Base-by-base conservation (phyloP, 64 coral and sea anemone species). In the Pocillopora damicornis region DNA sequence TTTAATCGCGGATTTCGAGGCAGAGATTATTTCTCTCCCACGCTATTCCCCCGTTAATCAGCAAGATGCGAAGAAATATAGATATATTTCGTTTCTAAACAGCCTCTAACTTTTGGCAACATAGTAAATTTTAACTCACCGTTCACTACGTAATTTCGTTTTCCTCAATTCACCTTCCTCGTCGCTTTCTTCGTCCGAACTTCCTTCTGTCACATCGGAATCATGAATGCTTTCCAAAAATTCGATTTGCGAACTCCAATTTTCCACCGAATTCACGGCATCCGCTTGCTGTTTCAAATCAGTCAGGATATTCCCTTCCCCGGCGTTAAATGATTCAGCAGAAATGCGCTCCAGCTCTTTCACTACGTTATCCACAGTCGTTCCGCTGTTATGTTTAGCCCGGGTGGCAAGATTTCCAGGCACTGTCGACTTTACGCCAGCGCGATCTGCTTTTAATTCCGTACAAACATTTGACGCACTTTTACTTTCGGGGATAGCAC, bases 171-270 rank as follows among this genome's bases (percentile, higher is more conserved):
- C 76, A 93, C 79, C 64, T 51, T 93, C 94, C 15, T 93, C 94
- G 77, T 96, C 94, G 74, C 91, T 93, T 93, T 96, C 94, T 15
- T 96, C 94, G 51, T 88, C 91, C 36, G 94, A 96, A 78, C 94
- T 96, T 35, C 61, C 94, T 58, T 93, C 94, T 12, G 94, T 96
- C 22, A 88, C 94, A 86, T 96, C 94, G 45, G 91, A 93, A 89
- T 96, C 94, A 58, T 92, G 79, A 73, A 96, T 92, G 74, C 75
- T 83, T 88, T 96, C 94, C 91, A 96, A 93, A 90, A 93, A 91
- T 83, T 96, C 91, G 63, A 89, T 84, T 78, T 96, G 88, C 5
- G 89, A 88, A 89, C 69, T 87, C 82, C 92, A 88, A 37, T 91
- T 91, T 75, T 92, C 94, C 13, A 90, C 83, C 18, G 87, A 79